A percentile compares a stretch with the other conserved stretches of the same genome.
These are phyloP conservation scores for Palythoa grandis DNA, from an alignment of 92 coral and sea anemone species.

Conservation along the genomic window DNA sequence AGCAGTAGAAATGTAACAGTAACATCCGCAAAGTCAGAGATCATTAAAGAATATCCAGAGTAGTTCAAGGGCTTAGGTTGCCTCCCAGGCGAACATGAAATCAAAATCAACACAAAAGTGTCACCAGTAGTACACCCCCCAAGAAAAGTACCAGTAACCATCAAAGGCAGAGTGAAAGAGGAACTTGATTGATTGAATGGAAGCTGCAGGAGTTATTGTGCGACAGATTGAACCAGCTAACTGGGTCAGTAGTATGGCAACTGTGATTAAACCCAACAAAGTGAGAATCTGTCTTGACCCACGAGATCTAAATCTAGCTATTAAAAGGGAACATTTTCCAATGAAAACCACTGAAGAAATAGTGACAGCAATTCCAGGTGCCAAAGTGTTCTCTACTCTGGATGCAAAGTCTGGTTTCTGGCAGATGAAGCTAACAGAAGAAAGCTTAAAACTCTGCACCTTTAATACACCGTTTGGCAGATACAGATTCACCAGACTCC, in stretches of 20 bases:
- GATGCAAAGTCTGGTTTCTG: constrained; percentile 58
- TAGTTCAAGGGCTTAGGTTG: constrained; percentile 58
- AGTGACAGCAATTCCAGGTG: constrained; percentile 50
- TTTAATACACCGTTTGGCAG: neutral
- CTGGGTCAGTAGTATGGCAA: constrained; percentile 68
- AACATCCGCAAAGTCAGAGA: constrained; percentile 12
- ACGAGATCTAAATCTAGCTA: constrained; percentile 59
- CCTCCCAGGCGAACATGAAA: constrained; percentile 53
- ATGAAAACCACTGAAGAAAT: constrained; percentile 68
- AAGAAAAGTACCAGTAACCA: constrained; percentile 49
- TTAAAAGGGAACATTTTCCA: constrained; percentile 59
- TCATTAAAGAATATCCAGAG: constrained; percentile 57
- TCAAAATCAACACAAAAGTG: constrained; percentile 42
- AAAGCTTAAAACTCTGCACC: neutral
- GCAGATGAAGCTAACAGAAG: constrained; percentile 46
- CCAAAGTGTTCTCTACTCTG: constrained; percentile 55
- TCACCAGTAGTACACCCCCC: constrained; percentile 63
- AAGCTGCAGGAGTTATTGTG: constrained; percentile 54
- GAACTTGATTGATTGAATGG: constrained; percentile 60
- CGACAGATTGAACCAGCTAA: constrained; percentile 61
- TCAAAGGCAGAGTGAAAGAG: constrained; percentile 42
- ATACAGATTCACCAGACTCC: neutral
- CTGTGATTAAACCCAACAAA: constrained; percentile 70
- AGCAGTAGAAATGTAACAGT: neutral
- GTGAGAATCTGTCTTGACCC: constrained; percentile 61